phyloP scores from a whole-genome alignment of 2,888 invertebrate genomes.

The Megamerina dolium region DNA sequence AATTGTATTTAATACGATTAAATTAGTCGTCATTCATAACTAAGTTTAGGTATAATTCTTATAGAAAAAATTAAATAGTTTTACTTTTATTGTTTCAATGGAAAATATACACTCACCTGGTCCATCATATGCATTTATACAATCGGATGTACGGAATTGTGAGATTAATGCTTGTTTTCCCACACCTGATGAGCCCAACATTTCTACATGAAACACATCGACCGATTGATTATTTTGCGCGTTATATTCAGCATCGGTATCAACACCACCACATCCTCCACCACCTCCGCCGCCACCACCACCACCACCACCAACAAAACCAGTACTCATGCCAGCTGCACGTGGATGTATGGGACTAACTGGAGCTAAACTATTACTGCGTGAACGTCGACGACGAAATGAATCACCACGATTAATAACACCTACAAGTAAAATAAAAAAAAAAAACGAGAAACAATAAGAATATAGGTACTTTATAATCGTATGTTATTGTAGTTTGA shows the following conservation, averaged over 20 bases:
- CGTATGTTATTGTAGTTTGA: not conserved
- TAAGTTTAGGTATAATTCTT: no score
- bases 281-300: conserved; percentile 23
- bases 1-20: no score
- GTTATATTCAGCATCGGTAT: conserved; percentile 28
- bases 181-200: conserved; percentile 73
- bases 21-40: no score
- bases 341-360: conserved; percentile 51
- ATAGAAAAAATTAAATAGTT: no score
- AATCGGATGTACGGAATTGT: conserved; percentile 90
- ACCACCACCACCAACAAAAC: conserved; percentile 25
- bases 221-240: conserved; percentile 49
- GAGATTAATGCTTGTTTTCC: conserved; percentile 81
- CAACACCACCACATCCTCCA: conserved; percentile 26
- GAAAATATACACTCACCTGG: conserved; percentile 67
- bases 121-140: conserved; percentile 88
- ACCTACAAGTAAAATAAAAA: conserved; percentile 60
- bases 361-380: conserved; percentile 76
- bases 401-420: conserved; percentile 93
- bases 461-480: not conserved
- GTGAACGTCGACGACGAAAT: conserved; percentile 75
- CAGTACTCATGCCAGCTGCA: conserved; percentile 33
- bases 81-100: no score
- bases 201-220: conserved; percentile 63
- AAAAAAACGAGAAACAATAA: conserved; percentile 16